These are phyloP conservation scores for Chrysomela aeneicollis DNA, from an alignment of 2,888 invertebrate species.

Conservation along the genomic window DNA sequence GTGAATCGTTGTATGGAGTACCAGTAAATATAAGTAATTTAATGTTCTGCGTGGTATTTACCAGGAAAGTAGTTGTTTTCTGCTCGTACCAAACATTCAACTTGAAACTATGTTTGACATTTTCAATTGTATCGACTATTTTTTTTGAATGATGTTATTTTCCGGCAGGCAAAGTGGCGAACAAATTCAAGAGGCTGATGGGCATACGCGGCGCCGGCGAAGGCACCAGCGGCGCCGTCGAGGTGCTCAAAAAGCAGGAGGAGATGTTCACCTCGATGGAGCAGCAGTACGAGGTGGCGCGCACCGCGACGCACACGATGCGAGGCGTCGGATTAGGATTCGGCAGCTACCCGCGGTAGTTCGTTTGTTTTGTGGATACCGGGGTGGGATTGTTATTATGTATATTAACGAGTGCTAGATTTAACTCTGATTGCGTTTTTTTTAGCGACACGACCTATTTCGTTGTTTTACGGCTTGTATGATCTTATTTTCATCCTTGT, in stretches of 20 bases:
- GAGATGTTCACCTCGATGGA: conserved; percentile 94
- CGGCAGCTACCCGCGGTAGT: conserved; percentile 64
- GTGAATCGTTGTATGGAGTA: no score
- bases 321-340: conserved; percentile 87
- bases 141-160: no score
- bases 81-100: no score
- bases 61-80: no score
- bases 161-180: conserved; percentile 74
- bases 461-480: not conserved
- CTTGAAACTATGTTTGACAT: no score
- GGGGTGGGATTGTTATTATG: conserved; percentile 4
- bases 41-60: no score
- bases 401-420: conserved; percentile 1
- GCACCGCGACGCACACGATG: conserved; percentile 96
- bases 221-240: conserved; percentile 59
- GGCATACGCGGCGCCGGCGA: conserved; percentile 79
- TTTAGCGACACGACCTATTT: no score
- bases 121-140: no score
- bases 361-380: conserved; percentile 11
- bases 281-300: conserved; percentile 94
- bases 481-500: not conserved
- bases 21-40: no score
- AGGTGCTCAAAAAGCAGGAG: conserved; percentile 76
- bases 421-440: not conserved
- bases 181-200: conserved; percentile 96